phyloP scores from a whole-genome alignment of 2,888 invertebrate species.

The Thyatira batis region DNA sequence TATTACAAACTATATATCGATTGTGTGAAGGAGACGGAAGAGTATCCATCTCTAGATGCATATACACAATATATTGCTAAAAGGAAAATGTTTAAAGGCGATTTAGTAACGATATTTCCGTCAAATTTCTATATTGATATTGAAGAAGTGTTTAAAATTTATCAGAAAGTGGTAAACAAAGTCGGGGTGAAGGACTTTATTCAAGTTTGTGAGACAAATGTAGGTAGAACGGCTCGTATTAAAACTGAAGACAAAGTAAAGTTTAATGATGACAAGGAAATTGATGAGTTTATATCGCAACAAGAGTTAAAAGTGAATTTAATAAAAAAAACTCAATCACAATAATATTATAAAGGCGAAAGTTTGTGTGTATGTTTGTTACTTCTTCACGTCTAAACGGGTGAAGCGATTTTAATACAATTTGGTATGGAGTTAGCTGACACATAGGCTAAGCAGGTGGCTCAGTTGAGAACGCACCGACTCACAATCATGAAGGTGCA shows the following conservation, averaged over 20 bases:
- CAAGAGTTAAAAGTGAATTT: no score
- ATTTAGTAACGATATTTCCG: constrained; percentile 26
- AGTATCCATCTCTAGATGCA: not conserved
- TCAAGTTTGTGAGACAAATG: not conserved
- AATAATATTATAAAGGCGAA: no score
- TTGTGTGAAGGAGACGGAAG: not conserved
- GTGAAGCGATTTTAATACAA: no score
- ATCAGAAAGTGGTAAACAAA: not conserved
- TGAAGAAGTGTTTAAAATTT: not conserved
- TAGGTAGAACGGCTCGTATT: not conserved
- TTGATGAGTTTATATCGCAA: no score
- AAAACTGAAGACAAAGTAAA: not conserved
- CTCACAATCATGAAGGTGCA: no score
- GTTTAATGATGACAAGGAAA: no score
- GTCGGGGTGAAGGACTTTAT: not conserved
- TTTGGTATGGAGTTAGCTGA: no score
- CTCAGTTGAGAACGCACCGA: no score
- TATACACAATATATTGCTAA: not conserved
- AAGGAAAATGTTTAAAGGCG: constrained; percentile 11
- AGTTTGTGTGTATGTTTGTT: no score
- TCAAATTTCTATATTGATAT: constrained; percentile 7
- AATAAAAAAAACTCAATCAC: no score
- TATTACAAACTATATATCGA: not conserved
- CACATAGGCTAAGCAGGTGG: no score
- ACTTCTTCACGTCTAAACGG: no score